Evolutionary conservation across 2,888 invertebrate species (phyloP).

Genomic region (Lordiphosa fenestrarum): DNA sequence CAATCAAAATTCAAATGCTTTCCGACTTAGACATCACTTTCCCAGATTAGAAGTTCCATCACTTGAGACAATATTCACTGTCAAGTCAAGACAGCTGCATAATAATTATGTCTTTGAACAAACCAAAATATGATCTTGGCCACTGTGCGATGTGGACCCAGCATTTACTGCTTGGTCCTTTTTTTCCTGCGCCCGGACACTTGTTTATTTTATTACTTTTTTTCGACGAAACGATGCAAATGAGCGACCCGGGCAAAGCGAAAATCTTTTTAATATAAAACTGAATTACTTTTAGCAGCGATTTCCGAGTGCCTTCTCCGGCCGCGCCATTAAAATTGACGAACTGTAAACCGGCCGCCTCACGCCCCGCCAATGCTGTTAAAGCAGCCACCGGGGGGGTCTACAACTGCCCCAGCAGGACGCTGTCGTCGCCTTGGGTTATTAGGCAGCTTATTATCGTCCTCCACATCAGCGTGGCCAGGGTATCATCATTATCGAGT

Average conservation of each 20-base stretch:
- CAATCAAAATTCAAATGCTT: too few relatives aligned
- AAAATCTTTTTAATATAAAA: constrained; percentile 73
- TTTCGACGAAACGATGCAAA: constrained; percentile 56
- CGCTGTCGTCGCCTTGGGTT: constrained; percentile 54
- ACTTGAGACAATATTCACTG: too few relatives aligned
- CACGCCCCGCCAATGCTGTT: constrained; percentile 17
- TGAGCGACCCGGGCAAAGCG: constrained; percentile 43
- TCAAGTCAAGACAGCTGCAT: too few relatives aligned
- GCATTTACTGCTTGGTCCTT: constrained; percentile 35
- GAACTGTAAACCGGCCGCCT: constrained; percentile 63
- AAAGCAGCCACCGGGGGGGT: constrained; percentile 3
- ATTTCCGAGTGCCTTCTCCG: constrained; percentile 55
- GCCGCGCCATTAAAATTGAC: constrained; percentile 72
- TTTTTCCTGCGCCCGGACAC: constrained; percentile 46
- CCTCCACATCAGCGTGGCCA: constrained; percentile 37
- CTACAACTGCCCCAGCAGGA: constrained; percentile 42
- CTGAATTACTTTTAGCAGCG: constrained; percentile 73
- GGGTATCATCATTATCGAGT: constrained; percentile 65
- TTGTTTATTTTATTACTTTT: constrained; percentile 73
- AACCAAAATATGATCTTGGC: too few relatives aligned
- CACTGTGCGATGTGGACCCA: constrained; percentile 19
- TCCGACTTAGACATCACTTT: too few relatives aligned
- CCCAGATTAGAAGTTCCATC: too few relatives aligned
- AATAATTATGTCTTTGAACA: too few relatives aligned
- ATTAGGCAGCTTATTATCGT: constrained; percentile 73